Base-by-base conservation (phyloP, 2,888 invertebrate genomes). In the Aleiodes alternator region DNA sequence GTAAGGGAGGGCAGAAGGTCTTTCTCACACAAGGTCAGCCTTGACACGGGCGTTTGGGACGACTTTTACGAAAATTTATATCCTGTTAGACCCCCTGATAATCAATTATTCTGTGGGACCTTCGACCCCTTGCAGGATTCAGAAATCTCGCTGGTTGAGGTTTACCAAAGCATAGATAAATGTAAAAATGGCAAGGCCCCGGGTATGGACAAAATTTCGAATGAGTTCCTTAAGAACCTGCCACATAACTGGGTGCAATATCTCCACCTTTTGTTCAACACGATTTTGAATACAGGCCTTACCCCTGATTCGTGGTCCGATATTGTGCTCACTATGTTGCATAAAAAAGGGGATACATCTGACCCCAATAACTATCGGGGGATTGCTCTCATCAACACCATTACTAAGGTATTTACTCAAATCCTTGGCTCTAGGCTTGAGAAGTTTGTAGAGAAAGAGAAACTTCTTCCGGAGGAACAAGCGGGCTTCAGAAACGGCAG, bases 331-430 rank as follows among this genome's bases (percentile, higher is more conserved):
- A 56, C 16, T 9, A 6, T n/a, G 23, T 9, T 56, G 9, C 56
- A 56, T 16, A 16, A 38, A 3, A 38, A 38, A 4, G 38, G 38
- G 8, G 38, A 38, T 38, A 5, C 38, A 3, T 8, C 38, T 43
- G 66, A 78, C 48, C 80, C 81, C 9, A 12, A 29, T 9, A 82
- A 82, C 53, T 81, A 82, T 61, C 50, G 82, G 56, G 80, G 80
- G 8, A 82, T 82, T 8, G 75, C 80, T 0, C 70, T 83, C 7
- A 38, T 76, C 4, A 81, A 80, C 14, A 74, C 73, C 9, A 23
- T 75, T 0, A 59, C 78, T 11, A 82, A 83, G 73, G 23, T 83
- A 3, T 81, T 78, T 43, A 81, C 82, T 8, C 48, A 56, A 5
- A 59, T 82, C 1, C 23, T 81, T 11, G 31, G 72, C 4, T 43